Evolutionary conservation across 2,888 invertebrate species (phyloP).

Genomic region (Allacma fusca): DNA sequence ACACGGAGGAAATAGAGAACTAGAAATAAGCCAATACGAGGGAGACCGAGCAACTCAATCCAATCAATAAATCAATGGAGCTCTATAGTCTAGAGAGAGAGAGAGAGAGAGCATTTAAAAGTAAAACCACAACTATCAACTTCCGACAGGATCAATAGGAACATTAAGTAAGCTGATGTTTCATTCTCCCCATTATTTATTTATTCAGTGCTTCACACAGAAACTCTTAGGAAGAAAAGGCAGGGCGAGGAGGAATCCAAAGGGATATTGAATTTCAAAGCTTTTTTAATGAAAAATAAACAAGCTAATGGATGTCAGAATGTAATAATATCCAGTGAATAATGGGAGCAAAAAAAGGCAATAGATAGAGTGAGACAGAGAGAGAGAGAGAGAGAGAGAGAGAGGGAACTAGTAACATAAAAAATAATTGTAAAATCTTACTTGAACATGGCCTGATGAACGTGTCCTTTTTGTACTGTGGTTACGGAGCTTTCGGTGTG

Average conservation of each 20-base stretch:
- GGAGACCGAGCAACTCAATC: not conserved
- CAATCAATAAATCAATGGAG: conserved; percentile 23
- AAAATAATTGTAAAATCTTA: no score
- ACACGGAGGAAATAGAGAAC: no score
- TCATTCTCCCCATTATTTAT: conserved; percentile 5
- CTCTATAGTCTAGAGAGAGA: no score
- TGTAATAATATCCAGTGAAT: not conserved
- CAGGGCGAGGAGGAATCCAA: not conserved
- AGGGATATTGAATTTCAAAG: conserved; percentile 36
- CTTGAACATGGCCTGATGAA: no score
- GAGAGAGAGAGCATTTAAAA: not conserved
- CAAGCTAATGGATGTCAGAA: not conserved
- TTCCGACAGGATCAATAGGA: not conserved
- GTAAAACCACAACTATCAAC: not conserved
- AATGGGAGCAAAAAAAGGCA: conserved; percentile 6
- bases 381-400: not conserved
- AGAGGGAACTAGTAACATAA: not conserved
- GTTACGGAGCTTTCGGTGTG: no score
- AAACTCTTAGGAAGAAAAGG: not conserved
- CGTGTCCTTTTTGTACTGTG: no score
- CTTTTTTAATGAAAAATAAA: conserved; percentile 8
- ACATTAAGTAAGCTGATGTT: not conserved
- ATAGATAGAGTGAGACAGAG: no score
- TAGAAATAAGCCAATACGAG: no score
- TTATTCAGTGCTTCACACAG: not conserved